Evolutionary conservation across 1,140 invertebrate species (phyloP), one percentile per base, ranked within the genome.

Genomic region (Microplitis mediator): DNA sequence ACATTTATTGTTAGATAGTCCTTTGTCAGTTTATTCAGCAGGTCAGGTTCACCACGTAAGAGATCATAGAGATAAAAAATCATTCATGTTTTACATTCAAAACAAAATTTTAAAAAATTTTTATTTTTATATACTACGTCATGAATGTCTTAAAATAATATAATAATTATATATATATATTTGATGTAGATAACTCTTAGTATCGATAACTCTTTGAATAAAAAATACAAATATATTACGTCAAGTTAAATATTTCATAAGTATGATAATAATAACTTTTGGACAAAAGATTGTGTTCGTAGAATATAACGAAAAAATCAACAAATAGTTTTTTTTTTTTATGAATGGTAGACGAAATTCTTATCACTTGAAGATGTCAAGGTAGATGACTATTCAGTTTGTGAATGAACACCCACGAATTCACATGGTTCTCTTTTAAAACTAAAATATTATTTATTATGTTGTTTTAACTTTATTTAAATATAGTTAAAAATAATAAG

Each of bases 181-280:
- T 54, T 54, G n/a, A 14, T 54, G 3, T n/a, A 54, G n/a, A 14
- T 14, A 54, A 54, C 13, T 14, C n/a, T 71, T 45, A 8, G 36
- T 54, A 58, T 62, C 45, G 35, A 69, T 61, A 52, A 67, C 39
- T 60, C 34, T 60, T 34, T 23, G 58, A 39, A 62, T 60, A 45
- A 63, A 39, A 51, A 63, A 36, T 13, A 32, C 39, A 23, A 14
- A 39, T 45, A 45, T 73, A 52, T 63, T 64, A 50, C 63, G 32
- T 52, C 58, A 35, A 60, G 62, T 74, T 79, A 54, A 80, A 81
- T 80, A 81, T 81, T 79, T 14, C 76, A 81, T 81, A 75, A 81
- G 75, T 67, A 58, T 66, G 64, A 68, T 67, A 75, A 76, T 72
- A 75, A 75, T 74, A 77, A 67, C 58, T 16, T 32, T 35, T 74